Evolutionary conservation across 1,140 invertebrate species (phyloP), one percentile per base, ranked within the genome.

Genomic region (Trachymyrmex septentrionalis): DNA sequence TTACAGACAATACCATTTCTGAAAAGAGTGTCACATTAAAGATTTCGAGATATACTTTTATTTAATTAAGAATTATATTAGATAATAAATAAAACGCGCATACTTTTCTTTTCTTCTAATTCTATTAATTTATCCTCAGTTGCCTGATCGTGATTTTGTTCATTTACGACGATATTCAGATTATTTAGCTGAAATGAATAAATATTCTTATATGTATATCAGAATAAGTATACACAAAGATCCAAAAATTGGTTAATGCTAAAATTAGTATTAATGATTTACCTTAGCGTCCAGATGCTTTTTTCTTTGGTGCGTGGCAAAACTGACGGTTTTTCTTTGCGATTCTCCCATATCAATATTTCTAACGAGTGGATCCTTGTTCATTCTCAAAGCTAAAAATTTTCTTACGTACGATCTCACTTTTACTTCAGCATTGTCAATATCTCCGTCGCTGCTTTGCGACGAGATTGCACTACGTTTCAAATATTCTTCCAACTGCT

Each of bases 401-500:
- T 96, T 96, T 89, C 96, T 96, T 78, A 97, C 97, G 92, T 97
- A 97, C 92, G 96, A 97, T 94, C 95, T 96, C 92, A 96, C 96
- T 96, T 96, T 97, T 90, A 96, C 96, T 91, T 96, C 96, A 89
- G 96, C 96, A 93, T 96, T 96, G 90, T 97, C 96, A 86, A 96
- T 96, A 93, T 96, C 96, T 27, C 96, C 96, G 67, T 97, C 96
- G 92, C 96, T 96, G 90, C 97, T 96, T 78, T 96, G 95, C 50
- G 96, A 96, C 48, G 96, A 97, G 76, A 97, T 96, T 30, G 97
- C 97, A 91, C 97, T 97, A 57, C 96, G 96, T 93, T 97, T 97
- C 57, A 98, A 94, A 90, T 97, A 97, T 86, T 98, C 97, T 93
- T 97, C 97, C 71, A 97, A 92, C 90, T 97, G 97, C 77, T 96